Evolutionary conservation across 92 coral and sea anemone species (phyloP).

Genomic region (Plumapathes pennacea): DNA sequence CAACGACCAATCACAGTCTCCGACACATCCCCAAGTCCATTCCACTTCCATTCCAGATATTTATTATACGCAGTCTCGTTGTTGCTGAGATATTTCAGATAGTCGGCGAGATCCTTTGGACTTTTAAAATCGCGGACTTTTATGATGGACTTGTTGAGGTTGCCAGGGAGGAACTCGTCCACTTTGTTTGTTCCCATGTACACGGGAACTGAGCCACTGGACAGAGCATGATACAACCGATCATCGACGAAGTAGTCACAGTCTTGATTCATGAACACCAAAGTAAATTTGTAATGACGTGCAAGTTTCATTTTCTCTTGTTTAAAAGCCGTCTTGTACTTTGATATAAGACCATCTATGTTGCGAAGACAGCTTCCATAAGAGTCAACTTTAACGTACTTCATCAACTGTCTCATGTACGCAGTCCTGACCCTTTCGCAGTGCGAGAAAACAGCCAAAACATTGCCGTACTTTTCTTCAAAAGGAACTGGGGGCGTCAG

Average conservation of each 20-base stretch:
- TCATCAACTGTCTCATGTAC: conserved; percentile 61
- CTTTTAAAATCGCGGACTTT: conserved; percentile 56
- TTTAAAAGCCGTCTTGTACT: conserved; percentile 11
- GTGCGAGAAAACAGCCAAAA: conserved; percentile 61
- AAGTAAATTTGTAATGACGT: conserved; percentile 54
- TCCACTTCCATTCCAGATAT: conserved; percentile 62
- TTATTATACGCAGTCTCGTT: conserved; percentile 44
- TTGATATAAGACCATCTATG: conserved; percentile 25
- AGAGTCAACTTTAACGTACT: conserved; percentile 53
- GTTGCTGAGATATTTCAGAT: conserved; percentile 31
- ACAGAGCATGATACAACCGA: conserved; percentile 58
- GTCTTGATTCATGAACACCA: conserved; percentile 70
- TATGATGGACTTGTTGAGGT: conserved; percentile 33
- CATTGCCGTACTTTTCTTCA: conserved; percentile 39
- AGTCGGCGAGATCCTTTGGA: conserved; percentile 59
- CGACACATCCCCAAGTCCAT: conserved; percentile 46
- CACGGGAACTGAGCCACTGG: conserved; percentile 71
- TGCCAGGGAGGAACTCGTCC: conserved; percentile 58
- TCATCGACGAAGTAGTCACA: conserved; percentile 76
- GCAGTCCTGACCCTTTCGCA: conserved; percentile 68
- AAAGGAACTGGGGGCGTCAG: conserved; percentile 51
- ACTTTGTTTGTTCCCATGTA: conserved; percentile 59
- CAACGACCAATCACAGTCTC: conserved; percentile 23
- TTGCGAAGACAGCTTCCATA: conserved; percentile 62
- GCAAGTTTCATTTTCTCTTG: conserved; percentile 25